Evolutionary conservation across 1,140 invertebrate species (phyloP).

Genomic region (Leucophenga varia): DNA sequence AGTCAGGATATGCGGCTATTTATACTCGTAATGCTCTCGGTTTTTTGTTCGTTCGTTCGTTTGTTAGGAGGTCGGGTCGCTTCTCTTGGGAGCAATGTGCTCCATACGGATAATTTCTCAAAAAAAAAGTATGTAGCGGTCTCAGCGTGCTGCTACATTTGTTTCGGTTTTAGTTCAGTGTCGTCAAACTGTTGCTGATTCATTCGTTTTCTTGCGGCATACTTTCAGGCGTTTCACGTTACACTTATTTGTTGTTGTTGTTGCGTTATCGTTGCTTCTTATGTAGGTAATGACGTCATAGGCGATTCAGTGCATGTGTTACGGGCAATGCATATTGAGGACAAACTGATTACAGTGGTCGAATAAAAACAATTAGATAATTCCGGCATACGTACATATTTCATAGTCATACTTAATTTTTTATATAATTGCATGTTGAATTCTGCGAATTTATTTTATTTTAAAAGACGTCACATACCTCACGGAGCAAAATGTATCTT

Average conservation of each 20-base stretch:
- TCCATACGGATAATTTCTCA: constrained; percentile 15
- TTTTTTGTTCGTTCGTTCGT: constrained; percentile 14
- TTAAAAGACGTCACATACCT: no score
- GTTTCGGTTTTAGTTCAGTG: no score
- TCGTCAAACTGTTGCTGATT: constrained; percentile 43
- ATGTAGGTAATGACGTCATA: constrained; percentile 47
- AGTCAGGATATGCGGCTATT: constrained; percentile 25
- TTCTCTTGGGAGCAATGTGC: constrained; percentile 17
- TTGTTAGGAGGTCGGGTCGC: constrained; percentile 17
- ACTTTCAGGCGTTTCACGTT: constrained; percentile 26
- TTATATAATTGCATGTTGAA: no score
- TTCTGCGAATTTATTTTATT: no score
- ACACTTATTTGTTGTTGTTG: background rate
- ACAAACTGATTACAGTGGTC: no score
- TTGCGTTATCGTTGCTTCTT: constrained; percentile 5
- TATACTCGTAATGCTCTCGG: constrained; percentile 26
- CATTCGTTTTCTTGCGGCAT: constrained; percentile 29
- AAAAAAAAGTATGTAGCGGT: background rate
- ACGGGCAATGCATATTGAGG: constrained; percentile 24
- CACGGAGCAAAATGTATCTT: no score
- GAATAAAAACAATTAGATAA: no score
- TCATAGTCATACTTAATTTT: no score
- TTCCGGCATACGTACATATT: no score
- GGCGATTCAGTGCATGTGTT: constrained; percentile 17
- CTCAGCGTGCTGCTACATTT: no score